Conservation (phyloP, 2,888 invertebrate genomes). For the Standfussiana lucernea region DNA sequence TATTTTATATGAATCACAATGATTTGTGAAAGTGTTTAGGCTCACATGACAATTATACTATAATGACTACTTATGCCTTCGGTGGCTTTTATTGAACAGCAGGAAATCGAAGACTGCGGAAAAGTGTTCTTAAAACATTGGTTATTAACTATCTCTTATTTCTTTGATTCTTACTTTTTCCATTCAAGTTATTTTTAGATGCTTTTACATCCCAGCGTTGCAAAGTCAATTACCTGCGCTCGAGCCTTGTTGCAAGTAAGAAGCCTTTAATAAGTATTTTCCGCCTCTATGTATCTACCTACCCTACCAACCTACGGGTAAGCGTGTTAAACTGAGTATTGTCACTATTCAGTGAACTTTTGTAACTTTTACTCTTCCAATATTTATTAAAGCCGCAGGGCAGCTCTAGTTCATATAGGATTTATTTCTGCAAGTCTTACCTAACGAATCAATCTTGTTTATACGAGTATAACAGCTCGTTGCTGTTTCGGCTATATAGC, state of each 20-base stretch:
- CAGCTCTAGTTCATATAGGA: slow-evolving; percentile 5
- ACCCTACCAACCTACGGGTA: neutral
- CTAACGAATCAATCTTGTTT: neutral
- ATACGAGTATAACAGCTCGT: neutral
- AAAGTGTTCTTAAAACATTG: neutral
- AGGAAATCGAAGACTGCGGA: slow-evolving; percentile 2
- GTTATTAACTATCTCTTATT: neutral
- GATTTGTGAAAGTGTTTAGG: slow-evolving; percentile 58
- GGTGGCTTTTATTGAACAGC: slow-evolving; percentile 15
- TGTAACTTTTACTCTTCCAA: slow-evolving; percentile 24
- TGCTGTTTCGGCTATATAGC: neutral
- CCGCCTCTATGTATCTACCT: neutral
- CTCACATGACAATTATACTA: slow-evolving; percentile 54
- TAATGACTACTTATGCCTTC: slow-evolving; percentile 18
- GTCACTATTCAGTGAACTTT: slow-evolving; percentile 27
- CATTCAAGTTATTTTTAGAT: neutral
- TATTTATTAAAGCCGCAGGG: slow-evolving; percentile 18
- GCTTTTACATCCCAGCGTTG: neutral
- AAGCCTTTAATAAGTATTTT: neutral
- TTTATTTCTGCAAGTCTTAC: slow-evolving; percentile 15
- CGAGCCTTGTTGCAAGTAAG: neutral
- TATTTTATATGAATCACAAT: slow-evolving; percentile 55
- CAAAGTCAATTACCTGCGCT: neutral
- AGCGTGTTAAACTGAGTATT: neutral
- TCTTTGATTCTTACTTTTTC: neutral